Conservation (phyloP, 2,113 vertebrate genomes). For the Clarias magur region DNA sequence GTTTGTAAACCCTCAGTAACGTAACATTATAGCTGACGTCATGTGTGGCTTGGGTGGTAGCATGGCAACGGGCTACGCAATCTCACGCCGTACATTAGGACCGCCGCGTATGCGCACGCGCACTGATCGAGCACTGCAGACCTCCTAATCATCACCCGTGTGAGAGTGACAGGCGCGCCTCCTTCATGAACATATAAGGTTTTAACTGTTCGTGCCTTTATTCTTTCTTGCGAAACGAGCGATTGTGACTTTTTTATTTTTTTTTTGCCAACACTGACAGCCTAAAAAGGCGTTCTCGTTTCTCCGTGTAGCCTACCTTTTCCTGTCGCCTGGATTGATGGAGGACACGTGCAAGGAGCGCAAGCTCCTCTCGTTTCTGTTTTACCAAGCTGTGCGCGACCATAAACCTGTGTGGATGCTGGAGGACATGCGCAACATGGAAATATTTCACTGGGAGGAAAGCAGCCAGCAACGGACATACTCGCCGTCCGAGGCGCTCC, state of each 20-base stretch:
- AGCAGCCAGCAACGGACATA: constrained; percentile 74
- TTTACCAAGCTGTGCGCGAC: constrained; percentile 86
- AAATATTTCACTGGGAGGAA: constrained; percentile 81
- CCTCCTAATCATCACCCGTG: neutral
- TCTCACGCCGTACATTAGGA: neutral
- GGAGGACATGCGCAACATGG: constrained; percentile 89
- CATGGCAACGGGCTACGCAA: neutral
- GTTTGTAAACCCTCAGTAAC: no score
- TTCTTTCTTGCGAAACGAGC: neutral
- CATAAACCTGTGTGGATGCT: constrained; percentile 87
- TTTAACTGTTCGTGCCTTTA: neutral
- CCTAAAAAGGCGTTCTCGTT: neutral
- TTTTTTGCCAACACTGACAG: neutral
- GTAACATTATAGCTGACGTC: no score
- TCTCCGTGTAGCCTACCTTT: neutral
- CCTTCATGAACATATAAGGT: neutral
- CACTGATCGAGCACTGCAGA: constrained; percentile 36
- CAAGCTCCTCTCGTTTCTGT: constrained; percentile 79
- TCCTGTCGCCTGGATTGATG: constrained; percentile 43
- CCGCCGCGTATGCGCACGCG: constrained; percentile 50
- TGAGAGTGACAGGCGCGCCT: neutral
- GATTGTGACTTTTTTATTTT: neutral
- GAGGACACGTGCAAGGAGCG: constrained; percentile 72
- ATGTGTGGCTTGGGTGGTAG: neutral
- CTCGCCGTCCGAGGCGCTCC: constrained; percentile 83